Base-by-base conservation (phyloP, 2,888 invertebrate species). In the Leucoma salicis region DNA sequence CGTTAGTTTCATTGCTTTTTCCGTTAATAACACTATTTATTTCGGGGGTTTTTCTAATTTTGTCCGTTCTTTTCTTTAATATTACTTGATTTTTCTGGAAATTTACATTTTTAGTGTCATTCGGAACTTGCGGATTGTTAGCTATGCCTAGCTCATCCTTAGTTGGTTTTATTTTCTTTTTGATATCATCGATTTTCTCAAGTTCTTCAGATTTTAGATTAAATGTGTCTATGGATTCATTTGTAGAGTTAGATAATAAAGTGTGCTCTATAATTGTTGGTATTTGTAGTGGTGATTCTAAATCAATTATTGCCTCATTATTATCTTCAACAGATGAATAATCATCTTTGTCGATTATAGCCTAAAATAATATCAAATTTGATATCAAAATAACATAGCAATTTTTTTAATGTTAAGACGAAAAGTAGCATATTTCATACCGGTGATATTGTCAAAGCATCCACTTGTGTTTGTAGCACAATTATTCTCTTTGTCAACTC, bases 381-480 rank as follows among this genome's bases (percentile, higher is more conserved):
- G 21, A 21, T 21, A 8, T 21, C 1, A 8, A 5, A 21, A 5
- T 21, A 21, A 21, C 3, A 21, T 1, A 1, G 6, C 2, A 21
- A 3, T 21, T 3, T 16, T n/a, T n/a, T n/a, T n/a, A n/a, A n/a
- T n/a, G n/a, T n/a, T n/a, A n/a, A n/a, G n/a, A n/a, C n/a, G n/a
- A n/a, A n/a, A n/a, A n/a, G n/a, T n/a, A n/a, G n/a, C n/a, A n/a
- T n/a, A n/a, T n/a, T n/a, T n/a, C n/a, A n/a, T 46, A 80, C 82
- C 35, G 59, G 38, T 5, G 51, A 39, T n/a, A 57, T 54, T 42
- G 70, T 72, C 15, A 79, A 31, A 1, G 24, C 15, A 25, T 80
- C 70, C 11, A 83, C 43, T 53, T 80, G 70, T 0, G 50, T 46
- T 58, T 82, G 79, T 2, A 84, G 57, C n/a, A 72, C 66, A 1